These are phyloP conservation scores for Coptodon rendalli DNA, from an alignment of 2,113 vertebrate species.

Conservation along the genomic window DNA sequence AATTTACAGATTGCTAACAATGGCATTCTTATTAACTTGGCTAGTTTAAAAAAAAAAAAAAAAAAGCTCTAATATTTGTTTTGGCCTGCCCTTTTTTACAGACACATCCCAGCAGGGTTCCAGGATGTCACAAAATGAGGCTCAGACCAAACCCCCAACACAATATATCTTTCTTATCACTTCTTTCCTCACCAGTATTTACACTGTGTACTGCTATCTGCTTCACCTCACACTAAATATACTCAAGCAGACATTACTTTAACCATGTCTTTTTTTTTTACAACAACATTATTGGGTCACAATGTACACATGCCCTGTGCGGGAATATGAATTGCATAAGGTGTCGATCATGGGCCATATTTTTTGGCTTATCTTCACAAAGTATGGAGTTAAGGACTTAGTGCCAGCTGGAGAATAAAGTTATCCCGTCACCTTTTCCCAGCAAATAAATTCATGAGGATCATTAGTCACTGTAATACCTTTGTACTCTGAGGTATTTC, in stretches of 20 bases:
- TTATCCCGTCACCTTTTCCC: neutral
- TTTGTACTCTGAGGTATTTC: neutral
- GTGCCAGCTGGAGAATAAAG: neutral
- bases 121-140: slow-evolving; percentile 12
- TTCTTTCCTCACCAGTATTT: neutral
- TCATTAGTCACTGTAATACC: neutral
- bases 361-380: neutral
- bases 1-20: neutral
- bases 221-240: neutral
- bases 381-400: neutral
- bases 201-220: neutral
- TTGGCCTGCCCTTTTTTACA: slow-evolving; percentile 9
- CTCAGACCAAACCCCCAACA: neutral
- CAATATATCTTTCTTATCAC: slow-evolving; percentile 30
- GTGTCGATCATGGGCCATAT: neutral
- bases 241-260: neutral
- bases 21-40: neutral
- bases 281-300: neutral
- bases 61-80: slow-evolving; percentile 33
- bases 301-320: neutral
- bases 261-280: neutral
- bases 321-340: neutral
- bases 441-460: neutral
- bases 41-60: neutral
- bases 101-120: neutral